Conservation (phyloP, 2,797 vertebrate species). For the Avahi laniger region DNA sequence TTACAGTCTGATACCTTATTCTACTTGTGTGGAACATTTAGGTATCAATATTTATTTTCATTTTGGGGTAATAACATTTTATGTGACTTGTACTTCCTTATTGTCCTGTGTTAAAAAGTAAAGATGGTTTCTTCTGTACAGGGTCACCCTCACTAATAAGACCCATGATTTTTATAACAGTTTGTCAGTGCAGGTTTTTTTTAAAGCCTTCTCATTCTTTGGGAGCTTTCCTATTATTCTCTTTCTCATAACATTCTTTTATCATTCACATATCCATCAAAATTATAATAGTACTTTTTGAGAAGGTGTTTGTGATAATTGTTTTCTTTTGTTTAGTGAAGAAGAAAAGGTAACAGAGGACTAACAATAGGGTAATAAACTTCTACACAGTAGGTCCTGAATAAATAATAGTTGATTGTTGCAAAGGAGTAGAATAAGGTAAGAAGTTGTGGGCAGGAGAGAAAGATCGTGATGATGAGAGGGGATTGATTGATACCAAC, state of each 20-base stretch:
- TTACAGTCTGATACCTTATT: conserved; percentile 2
- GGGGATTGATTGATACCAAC: background rate
- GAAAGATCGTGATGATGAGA: background rate
- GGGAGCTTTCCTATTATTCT: background rate
- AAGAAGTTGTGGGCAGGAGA: conserved; percentile 44
- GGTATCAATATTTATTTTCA: background rate
- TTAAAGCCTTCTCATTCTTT: background rate
- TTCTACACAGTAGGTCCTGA: conserved; percentile 42
- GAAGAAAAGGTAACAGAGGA: conserved; percentile 60
- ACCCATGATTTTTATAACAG: background rate
- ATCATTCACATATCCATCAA: background rate
- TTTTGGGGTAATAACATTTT: background rate
- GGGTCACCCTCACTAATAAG: background rate
- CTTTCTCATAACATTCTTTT: background rate
- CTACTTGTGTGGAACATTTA: background rate
- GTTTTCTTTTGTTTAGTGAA: conserved; percentile 54
- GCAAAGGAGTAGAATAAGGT: conserved; percentile 49
- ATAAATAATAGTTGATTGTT: conserved; percentile 60
- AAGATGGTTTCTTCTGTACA: conserved; percentile 37
- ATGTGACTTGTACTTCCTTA: background rate
- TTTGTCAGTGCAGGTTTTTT: conserved; percentile 37
- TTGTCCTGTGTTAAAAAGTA: background rate
- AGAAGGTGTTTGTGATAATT: conserved; percentile 58
- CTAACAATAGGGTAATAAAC: conserved; percentile 65
- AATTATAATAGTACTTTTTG: conserved; percentile 50